phyloP scores from a whole-genome alignment of 2,888 invertebrate species.

The Nomada goodeniana region DNA sequence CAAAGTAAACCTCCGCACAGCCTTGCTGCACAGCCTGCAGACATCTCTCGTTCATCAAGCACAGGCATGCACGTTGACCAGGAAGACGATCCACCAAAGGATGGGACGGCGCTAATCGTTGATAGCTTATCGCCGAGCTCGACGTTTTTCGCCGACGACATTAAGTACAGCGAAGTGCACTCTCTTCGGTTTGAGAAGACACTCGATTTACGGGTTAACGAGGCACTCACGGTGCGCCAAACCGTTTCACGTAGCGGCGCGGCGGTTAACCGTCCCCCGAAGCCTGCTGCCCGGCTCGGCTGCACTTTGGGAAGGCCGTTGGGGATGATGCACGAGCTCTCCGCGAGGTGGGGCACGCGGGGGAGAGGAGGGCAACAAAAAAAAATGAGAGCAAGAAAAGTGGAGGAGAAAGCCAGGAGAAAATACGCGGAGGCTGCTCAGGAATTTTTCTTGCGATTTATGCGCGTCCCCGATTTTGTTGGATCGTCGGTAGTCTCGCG shows the following conservation, averaged over 20 bases:
- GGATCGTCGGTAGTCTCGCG: too few species aligned
- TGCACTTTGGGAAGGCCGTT: slow-evolving; percentile 55
- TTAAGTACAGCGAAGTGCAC: slow-evolving; percentile 60
- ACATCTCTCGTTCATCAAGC: neutral
- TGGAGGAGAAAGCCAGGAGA: neutral
- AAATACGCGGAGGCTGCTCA: neutral
- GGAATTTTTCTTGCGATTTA: slow-evolving; percentile 48
- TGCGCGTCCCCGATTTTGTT: slow-evolving; percentile 43
- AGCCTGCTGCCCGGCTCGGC: slow-evolving; percentile 40
- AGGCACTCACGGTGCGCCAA: slow-evolving; percentile 63
- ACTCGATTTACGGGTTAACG: slow-evolving; percentile 67
- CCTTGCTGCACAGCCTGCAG: too few species aligned
- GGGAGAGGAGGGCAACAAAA: neutral
- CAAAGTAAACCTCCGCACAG: too few species aligned
- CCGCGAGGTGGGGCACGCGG: neutral
- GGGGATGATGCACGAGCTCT: slow-evolving; percentile 52
- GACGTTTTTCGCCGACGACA: slow-evolving; percentile 60
- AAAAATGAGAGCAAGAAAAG: neutral
- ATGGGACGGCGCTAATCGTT: slow-evolving; percentile 30
- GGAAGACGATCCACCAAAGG: neutral
- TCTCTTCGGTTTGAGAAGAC: slow-evolving; percentile 64
- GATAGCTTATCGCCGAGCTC: slow-evolving; percentile 58
- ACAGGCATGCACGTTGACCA: slow-evolving; percentile 6
- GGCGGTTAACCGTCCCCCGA: slow-evolving; percentile 63
- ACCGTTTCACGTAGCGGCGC: slow-evolving; percentile 57